A percentile compares a stretch with the other conserved stretches of the same genome.
These are phyloP conservation scores for Idaea straminata DNA, from an alignment of 2,888 invertebrate species.

Conservation along the genomic window DNA sequence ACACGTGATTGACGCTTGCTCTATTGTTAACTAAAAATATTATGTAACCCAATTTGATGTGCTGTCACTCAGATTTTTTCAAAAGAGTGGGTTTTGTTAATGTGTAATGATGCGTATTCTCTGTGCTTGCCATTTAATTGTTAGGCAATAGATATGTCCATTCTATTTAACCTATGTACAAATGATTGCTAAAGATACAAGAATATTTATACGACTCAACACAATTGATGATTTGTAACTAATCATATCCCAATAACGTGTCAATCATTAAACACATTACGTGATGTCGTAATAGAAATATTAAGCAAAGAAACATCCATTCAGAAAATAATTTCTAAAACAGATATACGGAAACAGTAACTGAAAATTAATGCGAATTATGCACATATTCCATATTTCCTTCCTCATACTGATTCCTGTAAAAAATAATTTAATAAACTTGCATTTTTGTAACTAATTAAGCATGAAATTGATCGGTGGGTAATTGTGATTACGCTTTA, in stretches of 20 bases:
- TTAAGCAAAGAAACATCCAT: background rate
- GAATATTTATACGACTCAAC: constrained; percentile 36
- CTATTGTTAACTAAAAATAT: constrained; percentile 65
- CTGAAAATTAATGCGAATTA: background rate
- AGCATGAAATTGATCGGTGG: constrained; percentile 33
- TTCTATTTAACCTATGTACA: constrained; percentile 61
- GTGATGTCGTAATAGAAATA: background rate
- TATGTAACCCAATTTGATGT: constrained; percentile 68
- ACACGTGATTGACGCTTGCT: constrained; percentile 63
- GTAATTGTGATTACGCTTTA: constrained; percentile 38
- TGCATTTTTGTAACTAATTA: constrained; percentile 3
- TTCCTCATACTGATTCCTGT: background rate
- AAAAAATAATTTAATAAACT: background rate
- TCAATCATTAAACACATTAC: constrained; percentile 5
- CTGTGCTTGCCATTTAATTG: constrained; percentile 74
- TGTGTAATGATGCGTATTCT: constrained; percentile 75
- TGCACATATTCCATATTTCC: background rate
- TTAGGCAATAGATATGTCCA: constrained; percentile 65
- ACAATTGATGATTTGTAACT: constrained; percentile 13
- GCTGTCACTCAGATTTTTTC: constrained; percentile 69
- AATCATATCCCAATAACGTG: constrained; percentile 5
- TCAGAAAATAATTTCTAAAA: background rate
- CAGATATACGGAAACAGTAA: background rate
- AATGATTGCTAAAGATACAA: constrained; percentile 49
- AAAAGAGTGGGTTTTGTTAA: constrained; percentile 68